phyloP scores from a whole-genome alignment of 2,888 invertebrate species.

The Gandaritis pyraliata region DNA sequence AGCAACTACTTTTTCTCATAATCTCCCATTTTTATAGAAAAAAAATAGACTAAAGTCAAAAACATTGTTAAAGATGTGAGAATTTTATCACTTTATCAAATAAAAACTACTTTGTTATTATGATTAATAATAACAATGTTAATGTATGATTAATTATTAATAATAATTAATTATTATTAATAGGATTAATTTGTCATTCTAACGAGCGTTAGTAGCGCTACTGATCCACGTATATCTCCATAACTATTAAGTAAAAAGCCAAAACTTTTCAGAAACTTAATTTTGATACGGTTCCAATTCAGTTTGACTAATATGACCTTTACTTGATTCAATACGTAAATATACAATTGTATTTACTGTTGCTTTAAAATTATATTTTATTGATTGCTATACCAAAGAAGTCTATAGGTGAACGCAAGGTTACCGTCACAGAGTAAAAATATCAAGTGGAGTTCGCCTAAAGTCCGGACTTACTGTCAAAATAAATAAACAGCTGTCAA shows the following conservation, averaged over 20 bases:
- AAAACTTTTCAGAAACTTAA: too few relatives aligned
- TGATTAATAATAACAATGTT: too few relatives aligned
- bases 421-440: constrained; percentile 17
- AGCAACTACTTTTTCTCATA: constrained; percentile 49
- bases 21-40: constrained; percentile 37
- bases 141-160: too few relatives aligned
- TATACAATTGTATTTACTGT: constrained; percentile 26
- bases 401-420: constrained; percentile 34
- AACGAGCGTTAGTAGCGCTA: too few relatives aligned
- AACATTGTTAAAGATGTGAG: not conserved
- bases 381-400: constrained; percentile 30
- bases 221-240: too few relatives aligned
- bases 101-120: too few relatives aligned
- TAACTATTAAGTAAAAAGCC: too few relatives aligned
- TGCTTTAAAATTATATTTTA: constrained; percentile 35
- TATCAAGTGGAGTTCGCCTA: not conserved
- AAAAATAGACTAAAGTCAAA: constrained; percentile 10
- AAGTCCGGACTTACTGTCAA: not conserved
- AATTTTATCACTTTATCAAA: too few relatives aligned
- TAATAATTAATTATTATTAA: too few relatives aligned
- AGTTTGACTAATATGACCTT: constrained; percentile 39
- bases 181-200: too few relatives aligned
- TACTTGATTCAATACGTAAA: constrained; percentile 26
- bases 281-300: too few relatives aligned
- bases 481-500: not conserved